phyloP scores from a whole-genome alignment of 2,797 vertebrate genomes.

The Xerus rutilus region DNA sequence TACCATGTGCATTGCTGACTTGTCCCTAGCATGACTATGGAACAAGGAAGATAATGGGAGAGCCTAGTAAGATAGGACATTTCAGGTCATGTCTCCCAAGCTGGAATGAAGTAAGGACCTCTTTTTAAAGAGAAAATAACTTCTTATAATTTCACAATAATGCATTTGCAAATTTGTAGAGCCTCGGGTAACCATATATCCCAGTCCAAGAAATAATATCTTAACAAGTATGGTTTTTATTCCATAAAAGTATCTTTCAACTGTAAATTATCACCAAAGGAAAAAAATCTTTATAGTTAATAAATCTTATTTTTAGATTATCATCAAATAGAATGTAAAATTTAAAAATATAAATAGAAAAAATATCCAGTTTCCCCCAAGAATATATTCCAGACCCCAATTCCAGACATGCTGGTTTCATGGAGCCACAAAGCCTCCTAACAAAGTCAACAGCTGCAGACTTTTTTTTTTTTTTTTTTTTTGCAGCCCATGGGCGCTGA shows the following conservation, averaged over 20 bases:
- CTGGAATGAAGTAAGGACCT: neutral
- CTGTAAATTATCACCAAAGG: neutral
- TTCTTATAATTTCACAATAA: neutral
- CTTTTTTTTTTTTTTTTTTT: neutral
- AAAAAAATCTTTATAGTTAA: neutral
- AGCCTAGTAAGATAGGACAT: neutral
- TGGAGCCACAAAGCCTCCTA: neutral
- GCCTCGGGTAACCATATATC: neutral
- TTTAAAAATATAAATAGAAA: conserved; percentile 19
- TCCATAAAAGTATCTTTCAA: neutral
- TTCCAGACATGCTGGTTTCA: neutral
- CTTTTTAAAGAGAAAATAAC: conserved; percentile 13
- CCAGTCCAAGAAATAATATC: neutral
- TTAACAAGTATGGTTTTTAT: conserved; percentile 24
- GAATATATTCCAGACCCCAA: neutral
- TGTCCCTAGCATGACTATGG: neutral
- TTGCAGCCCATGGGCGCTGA: neutral
- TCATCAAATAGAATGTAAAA: neutral
- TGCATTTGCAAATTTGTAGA: neutral
- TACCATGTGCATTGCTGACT: neutral
- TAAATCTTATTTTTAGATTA: neutral
- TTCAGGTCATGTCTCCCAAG: neutral
- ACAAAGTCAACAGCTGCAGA: neutral
- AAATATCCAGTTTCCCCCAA: neutral
- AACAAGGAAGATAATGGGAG: neutral